Conservation (phyloP, 2,113 vertebrate species). For the Dasyprocta punctata region DNA sequence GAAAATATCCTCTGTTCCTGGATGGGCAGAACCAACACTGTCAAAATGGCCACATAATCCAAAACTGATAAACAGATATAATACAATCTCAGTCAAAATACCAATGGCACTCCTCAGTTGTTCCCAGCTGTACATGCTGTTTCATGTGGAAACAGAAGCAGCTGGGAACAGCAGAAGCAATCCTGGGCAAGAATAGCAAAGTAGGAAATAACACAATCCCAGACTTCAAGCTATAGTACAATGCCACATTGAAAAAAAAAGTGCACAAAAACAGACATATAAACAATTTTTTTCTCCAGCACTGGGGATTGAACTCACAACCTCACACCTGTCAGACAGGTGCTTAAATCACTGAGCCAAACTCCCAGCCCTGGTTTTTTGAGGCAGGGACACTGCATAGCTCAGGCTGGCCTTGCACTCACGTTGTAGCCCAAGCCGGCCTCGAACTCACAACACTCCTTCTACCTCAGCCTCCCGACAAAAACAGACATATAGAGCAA, state of each 20-base stretch:
- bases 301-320: no score
- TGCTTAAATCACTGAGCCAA: no score
- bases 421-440: no score
- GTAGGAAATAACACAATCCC: background rate
- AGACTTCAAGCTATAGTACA: background rate
- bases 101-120: background rate
- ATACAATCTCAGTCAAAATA: background rate
- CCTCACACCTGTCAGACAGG: no score
- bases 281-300: no score
- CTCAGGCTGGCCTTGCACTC: no score
- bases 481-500: background rate
- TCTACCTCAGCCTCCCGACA: no score
- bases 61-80: background rate
- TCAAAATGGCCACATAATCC: background rate
- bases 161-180: background rate
- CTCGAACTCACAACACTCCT: no score
- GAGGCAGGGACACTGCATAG: no score
- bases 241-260: background rate
- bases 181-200: background rate
- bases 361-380: no score
- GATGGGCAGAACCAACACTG: background rate
- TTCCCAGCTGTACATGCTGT: no score
- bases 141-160: background rate
- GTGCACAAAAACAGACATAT: background rate
- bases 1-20: background rate